Base-by-base conservation (phyloP, 1,140 invertebrate genomes). In the Hylaeus volcanicus region DNA sequence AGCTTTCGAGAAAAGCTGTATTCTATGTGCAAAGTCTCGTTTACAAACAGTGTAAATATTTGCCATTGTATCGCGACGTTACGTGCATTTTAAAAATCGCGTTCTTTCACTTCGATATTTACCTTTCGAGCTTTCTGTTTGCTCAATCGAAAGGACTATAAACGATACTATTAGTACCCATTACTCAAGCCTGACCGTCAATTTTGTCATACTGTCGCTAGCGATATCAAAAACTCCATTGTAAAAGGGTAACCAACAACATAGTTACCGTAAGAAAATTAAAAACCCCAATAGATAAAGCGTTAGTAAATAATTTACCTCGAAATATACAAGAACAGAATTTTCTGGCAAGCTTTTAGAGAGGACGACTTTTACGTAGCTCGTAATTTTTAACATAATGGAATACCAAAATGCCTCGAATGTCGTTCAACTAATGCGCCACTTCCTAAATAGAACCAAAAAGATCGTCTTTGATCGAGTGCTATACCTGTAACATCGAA, bases 41-140 rank as follows among this genome's bases (percentile, higher is more conserved):
- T 71, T 63, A 61, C 43, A 72, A 78, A 63, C 45, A 37, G 41
- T 15, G 39, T 48, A 72, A 72, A 72, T 72, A 15, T 78, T 78
- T 63, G 15, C 15, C 26, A n/a, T 43, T 14, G 55, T 12, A 26
- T 14, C 4, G 45, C 51, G 3, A 8, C 14, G 15, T 1, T 51
- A 39, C 26, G 55, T 3, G 45, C 9, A 15, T 74, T 43, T 51
- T n/a, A 1, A 55, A 37, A 56, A 75, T 61, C 53, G 15, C n/a
- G 26, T 43, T 1, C n/a, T 58, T 37, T 5, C 69, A 9, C 64
- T 43, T 66, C 14, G n/a, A 41, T 58, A 56, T 71, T 71, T 71
- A 60, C 55, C 55, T 9, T 71, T 56, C 26, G 26, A 26, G 26
- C 53, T 12, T 6, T 26, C 15, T 58, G 69, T 56, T 71, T 60